Evolutionary conservation across 2,113 vertebrate species (phyloP).

Genomic region (Charina bottae): DNA sequence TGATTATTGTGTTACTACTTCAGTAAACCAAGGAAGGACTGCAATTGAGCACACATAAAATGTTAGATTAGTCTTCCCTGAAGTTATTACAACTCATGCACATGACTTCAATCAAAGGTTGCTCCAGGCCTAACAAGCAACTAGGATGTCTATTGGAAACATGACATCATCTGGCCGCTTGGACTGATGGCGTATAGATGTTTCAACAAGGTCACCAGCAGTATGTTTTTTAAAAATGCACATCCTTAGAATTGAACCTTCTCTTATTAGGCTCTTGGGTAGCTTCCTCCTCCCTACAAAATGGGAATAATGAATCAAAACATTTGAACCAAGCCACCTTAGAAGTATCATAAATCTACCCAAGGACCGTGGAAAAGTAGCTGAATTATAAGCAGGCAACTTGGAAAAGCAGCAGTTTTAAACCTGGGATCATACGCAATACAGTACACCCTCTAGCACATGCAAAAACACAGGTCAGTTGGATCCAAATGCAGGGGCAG

Average conservation of each 20-base stretch:
- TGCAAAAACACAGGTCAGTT: neutral
- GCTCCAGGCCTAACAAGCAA: neutral
- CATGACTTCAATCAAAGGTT: neutral
- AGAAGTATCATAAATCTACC: neutral
- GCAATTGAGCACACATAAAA: neutral
- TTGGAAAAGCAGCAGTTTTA: slow-evolving; percentile 14
- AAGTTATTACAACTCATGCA: slow-evolving; percentile 6
- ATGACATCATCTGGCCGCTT: slow-evolving; percentile 15
- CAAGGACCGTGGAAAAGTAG: slow-evolving; percentile 5
- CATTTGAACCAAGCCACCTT: neutral
- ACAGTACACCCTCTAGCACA: neutral
- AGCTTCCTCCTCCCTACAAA: neutral
- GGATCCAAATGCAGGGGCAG: neutral
- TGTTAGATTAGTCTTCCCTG: neutral
- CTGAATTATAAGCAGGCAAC: slow-evolving; percentile 18
- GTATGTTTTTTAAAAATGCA: fast-evolving
- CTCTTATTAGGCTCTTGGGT: neutral
- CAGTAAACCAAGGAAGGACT: neutral
- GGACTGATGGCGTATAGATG: neutral
- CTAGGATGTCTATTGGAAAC: neutral
- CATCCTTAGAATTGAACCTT: neutral
- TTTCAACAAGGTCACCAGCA: neutral
- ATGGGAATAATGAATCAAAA: neutral
- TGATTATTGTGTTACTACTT: neutral
- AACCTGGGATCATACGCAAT: neutral